These are phyloP conservation scores for Hemitrygon akajei DNA, from an alignment of 2,797 vertebrate genomes.

Conservation along the genomic window DNA sequence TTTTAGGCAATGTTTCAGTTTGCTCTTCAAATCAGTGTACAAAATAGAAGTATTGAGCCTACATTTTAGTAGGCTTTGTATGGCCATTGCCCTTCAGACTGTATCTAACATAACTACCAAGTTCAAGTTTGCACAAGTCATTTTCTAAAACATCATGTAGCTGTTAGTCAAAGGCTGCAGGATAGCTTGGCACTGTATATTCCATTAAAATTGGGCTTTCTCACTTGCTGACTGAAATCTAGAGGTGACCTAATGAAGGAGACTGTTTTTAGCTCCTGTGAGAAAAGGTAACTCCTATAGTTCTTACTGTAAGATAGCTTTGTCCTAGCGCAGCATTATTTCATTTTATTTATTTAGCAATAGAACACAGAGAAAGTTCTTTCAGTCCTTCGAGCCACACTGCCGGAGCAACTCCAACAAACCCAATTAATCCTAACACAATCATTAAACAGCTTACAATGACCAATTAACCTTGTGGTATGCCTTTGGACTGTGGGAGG, in stretches of 20 bases:
- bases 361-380: too few species aligned
- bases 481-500: too few species aligned
- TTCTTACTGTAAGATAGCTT: background rate
- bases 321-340: background rate
- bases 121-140: conserved; percentile 23
- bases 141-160: conserved; percentile 38
- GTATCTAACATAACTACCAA: conserved; percentile 23
- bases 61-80: conserved; percentile 9
- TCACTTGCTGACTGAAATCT: conserved; percentile 24
- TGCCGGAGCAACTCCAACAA: too few species aligned
- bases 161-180: conserved; percentile 18
- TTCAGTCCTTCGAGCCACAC: too few species aligned
- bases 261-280: background rate
- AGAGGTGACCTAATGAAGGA: conserved; percentile 31
- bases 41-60: conserved; percentile 1
- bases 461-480: too few species aligned
- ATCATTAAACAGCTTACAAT: too few species aligned
- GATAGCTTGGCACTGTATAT: conserved; percentile 28
- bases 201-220: conserved; percentile 37
- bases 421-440: too few species aligned
- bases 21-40: conserved; percentile 36
- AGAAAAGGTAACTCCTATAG: background rate
- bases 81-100: conserved; percentile 18
- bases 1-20: conserved; percentile 42
- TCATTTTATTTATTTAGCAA: too few species aligned